phyloP scores from a whole-genome alignment of 2,113 vertebrate species.

The Gadus chalcogrammus region DNA sequence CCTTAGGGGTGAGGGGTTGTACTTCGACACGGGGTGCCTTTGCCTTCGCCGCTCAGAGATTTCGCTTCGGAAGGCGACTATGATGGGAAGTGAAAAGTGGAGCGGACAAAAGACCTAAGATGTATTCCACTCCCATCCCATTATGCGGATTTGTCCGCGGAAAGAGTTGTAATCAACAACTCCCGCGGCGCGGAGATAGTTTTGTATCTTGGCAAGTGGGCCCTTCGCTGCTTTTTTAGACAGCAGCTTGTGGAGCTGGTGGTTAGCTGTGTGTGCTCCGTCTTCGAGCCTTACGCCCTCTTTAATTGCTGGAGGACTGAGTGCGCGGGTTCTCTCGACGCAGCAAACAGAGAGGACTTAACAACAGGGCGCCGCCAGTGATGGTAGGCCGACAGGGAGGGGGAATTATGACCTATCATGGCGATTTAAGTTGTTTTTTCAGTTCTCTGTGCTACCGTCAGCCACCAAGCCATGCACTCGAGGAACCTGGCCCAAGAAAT shows the following conservation, averaged over 20 bases:
- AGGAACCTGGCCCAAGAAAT: too few relatives aligned
- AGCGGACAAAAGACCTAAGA: constrained; percentile 32
- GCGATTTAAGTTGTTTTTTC: not conserved
- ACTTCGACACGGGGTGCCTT: constrained; percentile 64
- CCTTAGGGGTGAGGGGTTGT: constrained; percentile 49
- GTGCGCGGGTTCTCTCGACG: constrained; percentile 24
- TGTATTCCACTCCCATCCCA: constrained; percentile 37
- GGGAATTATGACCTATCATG: constrained; percentile 27
- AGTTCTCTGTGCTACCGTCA: too few relatives aligned
- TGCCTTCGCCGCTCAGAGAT: constrained; percentile 60
- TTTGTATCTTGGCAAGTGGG: constrained; percentile 51
- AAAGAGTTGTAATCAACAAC: constrained; percentile 44
- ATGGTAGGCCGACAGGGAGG: constrained; percentile 36
- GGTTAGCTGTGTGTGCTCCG: constrained; percentile 36
- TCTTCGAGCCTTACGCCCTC: constrained; percentile 27
- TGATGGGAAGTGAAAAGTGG: constrained; percentile 33
- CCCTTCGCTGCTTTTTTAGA: constrained; percentile 48
- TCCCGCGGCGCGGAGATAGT: constrained; percentile 26
- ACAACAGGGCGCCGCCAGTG: constrained; percentile 18
- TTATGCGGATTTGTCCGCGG: constrained; percentile 52
- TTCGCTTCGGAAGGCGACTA: constrained; percentile 33
- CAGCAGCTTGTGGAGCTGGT: constrained; percentile 41
- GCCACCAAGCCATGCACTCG: too few relatives aligned
- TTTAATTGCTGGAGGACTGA: constrained; percentile 51
- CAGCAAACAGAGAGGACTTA: constrained; percentile 38